Conservation (phyloP, 2,888 invertebrate genomes). For the Ornithoptera alexandrae region DNA sequence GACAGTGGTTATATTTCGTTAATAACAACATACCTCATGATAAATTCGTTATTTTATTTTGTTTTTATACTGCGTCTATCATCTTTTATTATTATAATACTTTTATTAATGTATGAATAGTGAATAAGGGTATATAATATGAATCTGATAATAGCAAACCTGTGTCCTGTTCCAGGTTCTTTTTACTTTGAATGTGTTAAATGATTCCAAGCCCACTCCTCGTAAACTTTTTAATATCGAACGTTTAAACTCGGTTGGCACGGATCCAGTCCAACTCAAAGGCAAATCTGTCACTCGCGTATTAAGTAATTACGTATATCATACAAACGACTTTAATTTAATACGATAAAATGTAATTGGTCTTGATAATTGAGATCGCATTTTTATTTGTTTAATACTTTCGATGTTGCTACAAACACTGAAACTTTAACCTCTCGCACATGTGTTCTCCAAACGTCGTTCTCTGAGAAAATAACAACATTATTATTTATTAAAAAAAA, state of each 20-base stretch:
- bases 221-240: slow-evolving; percentile 1
- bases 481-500: no score
- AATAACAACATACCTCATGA: no score
- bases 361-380: background rate
- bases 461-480: no score
- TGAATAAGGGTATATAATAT: background rate
- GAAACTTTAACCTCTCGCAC: no score
- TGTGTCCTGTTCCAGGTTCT: background rate
- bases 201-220: background rate
- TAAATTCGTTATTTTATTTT: no score
- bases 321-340: background rate
- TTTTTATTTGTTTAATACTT: background rate
- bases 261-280: slow-evolving; percentile 18
- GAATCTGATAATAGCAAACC: background rate
- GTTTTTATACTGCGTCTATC: no score
- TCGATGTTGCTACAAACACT: background rate
- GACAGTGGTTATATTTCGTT: no score
- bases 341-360: background rate
- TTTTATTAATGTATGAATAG: no score
- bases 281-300: slow-evolving; percentile 17
- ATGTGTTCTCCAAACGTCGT: no score
- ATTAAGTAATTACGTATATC: slow-evolving; percentile 18
- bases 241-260: slow-evolving; percentile 12
- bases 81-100: no score
- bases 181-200: slow-evolving; percentile 3